Percentiles rank a stretch among this genome's conserved stretches.
phyloP scores from a whole-genome alignment of 2,888 invertebrate species.

The Erebia palarica region DNA sequence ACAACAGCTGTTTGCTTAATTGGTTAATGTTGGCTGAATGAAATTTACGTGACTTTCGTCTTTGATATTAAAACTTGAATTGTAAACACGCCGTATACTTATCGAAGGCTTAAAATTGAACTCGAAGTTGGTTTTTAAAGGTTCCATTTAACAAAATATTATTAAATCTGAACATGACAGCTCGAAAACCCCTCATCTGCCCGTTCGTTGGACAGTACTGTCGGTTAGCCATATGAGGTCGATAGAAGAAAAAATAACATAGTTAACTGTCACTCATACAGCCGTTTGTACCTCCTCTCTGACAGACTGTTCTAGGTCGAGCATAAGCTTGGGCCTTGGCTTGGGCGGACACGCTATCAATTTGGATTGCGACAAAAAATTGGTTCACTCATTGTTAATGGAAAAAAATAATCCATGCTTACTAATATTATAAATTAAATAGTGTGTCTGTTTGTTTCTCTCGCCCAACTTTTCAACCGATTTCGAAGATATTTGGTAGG shows the following conservation, averaged over 20 bases:
- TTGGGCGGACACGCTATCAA: not conserved
- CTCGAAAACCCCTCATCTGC: not conserved
- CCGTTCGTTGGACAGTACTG: not conserved
- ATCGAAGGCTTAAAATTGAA: too few relatives aligned
- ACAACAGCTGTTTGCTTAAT: too few relatives aligned
- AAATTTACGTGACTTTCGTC: too few relatives aligned
- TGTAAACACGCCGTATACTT: too few relatives aligned
- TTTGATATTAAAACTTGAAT: too few relatives aligned
- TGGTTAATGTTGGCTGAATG: too few relatives aligned
- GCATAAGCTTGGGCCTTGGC: conserved; percentile 44
- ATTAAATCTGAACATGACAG: conserved; percentile 13
- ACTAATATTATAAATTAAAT: too few relatives aligned
- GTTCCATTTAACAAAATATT: not conserved
- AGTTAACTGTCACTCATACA: conserved; percentile 22
- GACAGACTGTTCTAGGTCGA: conserved; percentile 47
- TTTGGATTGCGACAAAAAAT: not conserved
- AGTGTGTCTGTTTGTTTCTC: too few relatives aligned
- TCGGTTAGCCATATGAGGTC: conserved; percentile 13
- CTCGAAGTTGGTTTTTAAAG: not conserved
- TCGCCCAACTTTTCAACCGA: too few relatives aligned
- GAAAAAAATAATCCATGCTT: too few relatives aligned
- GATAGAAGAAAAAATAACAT: conserved; percentile 19
- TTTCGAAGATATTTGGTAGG: too few relatives aligned
- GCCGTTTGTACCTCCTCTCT: conserved; percentile 4
- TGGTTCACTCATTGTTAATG: not conserved